Percentiles rank a stretch among this genome's conserved stretches.
These are phyloP conservation scores for Montipora cactus DNA, from an alignment of 64 coral and sea anemone species.

Conservation along the genomic window DNA sequence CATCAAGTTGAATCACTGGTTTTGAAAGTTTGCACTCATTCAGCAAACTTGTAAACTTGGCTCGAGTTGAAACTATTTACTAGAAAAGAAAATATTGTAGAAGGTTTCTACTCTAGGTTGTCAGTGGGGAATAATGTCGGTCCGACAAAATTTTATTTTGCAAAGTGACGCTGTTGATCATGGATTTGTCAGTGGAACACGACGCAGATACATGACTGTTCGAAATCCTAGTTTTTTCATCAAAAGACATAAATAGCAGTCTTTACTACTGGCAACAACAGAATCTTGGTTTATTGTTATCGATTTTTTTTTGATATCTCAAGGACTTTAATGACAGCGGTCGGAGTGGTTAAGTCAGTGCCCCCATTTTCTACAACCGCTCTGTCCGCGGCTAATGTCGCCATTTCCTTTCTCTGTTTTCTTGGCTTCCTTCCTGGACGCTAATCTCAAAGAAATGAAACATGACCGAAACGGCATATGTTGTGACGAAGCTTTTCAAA, in stretches of 20 bases:
- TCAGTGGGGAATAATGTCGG: background rate
- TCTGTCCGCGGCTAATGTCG: constrained; percentile 44
- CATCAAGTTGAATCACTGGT: constrained; percentile 81
- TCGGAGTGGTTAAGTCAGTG: constrained; percentile 17
- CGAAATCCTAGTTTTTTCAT: background rate
- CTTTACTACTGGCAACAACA: constrained; percentile 17
- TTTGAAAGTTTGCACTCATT: constrained; percentile 32
- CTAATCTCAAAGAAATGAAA: constrained; percentile 27
- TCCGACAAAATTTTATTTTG: background rate
- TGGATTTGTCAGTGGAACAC: background rate
- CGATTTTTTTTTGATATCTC: constrained; percentile 67
- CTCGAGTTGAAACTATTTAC: constrained; percentile 15
- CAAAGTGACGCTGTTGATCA: background rate
- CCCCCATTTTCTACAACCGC: constrained; percentile 30
- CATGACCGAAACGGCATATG: constrained; percentile 12
- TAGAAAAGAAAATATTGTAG: constrained; percentile 4
- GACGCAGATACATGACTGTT: background rate
- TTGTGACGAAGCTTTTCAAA: constrained; percentile 35
- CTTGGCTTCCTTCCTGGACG: constrained; percentile 70
- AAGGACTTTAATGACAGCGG: constrained; percentile 73
- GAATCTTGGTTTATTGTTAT: constrained; percentile 70
- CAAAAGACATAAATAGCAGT: background rate
- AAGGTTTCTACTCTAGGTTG: background rate
- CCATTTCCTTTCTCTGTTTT: constrained; percentile 60
- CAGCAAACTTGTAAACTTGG: constrained; percentile 76